Conservation (phyloP, 2,113 vertebrate species). For the Bufo bufo region DNA sequence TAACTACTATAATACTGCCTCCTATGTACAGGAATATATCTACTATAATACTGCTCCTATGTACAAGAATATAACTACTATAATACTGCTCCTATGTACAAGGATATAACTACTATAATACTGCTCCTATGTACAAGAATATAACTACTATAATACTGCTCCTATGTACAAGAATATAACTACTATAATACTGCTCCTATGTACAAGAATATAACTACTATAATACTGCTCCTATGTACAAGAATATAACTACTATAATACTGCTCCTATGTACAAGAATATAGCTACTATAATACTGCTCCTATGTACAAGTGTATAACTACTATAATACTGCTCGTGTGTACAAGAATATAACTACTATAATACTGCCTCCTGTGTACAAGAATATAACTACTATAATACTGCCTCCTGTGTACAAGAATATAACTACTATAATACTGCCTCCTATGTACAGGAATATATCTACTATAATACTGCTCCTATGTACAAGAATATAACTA, state of each 20-base stretch:
- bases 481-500: neutral
- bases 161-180: neutral
- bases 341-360: too few relatives aligned
- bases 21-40: neutral
- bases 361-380: too few relatives aligned
- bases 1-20: too few relatives aligned
- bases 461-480: constrained; percentile 4
- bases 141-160: neutral
- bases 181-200: neutral
- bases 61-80: constrained; percentile 2
- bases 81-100: neutral
- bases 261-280: neutral
- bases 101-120: neutral
- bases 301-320: too few relatives aligned
- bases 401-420: too few relatives aligned
- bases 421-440: too few relatives aligned
- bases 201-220: neutral
- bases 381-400: too few relatives aligned
- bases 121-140: neutral
- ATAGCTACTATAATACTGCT: too few relatives aligned
- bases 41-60: constrained; percentile 9
- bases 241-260: constrained; percentile 16
- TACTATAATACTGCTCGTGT: too few relatives aligned
- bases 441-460: neutral
- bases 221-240: neutral